phyloP scores from a whole-genome alignment of 2,888 invertebrate species.

The Dendrolimus pini region DNA sequence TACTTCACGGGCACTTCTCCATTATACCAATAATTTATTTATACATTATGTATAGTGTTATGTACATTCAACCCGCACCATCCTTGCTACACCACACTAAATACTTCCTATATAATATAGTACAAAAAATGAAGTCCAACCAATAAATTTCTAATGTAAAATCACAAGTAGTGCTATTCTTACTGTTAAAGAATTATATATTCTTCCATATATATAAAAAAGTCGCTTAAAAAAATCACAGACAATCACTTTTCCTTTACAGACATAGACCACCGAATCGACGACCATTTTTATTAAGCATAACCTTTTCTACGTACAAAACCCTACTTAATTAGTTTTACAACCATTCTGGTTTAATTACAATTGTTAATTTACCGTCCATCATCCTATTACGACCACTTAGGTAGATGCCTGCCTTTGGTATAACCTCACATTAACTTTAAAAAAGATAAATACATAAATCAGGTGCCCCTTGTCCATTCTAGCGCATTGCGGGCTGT shows the following conservation, averaged over 20 bases:
- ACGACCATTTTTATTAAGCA: conserved; percentile 68
- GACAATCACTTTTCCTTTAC: conserved; percentile 76
- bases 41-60: conserved; percentile 37
- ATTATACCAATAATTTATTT: conserved; percentile 34
- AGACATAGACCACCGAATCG: conserved; percentile 73
- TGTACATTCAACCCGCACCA: conserved; percentile 68
- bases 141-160: conserved; percentile 72
- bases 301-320: conserved; percentile 72
- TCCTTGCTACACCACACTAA: conserved; percentile 45
- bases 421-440: conserved; percentile 39
- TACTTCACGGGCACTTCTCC: neutral
- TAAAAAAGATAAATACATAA: conserved; percentile 28
- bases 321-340: conserved; percentile 74
- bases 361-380: conserved; percentile 42
- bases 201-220: conserved; percentile 74
- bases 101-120: conserved; percentile 45
- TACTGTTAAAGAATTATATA: conserved; percentile 73
- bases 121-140: conserved; percentile 68
- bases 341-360: conserved; percentile 71
- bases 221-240: conserved; percentile 79
- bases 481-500: conserved; percentile 33
- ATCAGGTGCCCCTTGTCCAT: conserved; percentile 17
- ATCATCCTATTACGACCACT: conserved; percentile 36
- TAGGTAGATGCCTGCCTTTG: conserved; percentile 41
- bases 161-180: conserved; percentile 78